Percentiles rank a stretch among this genome's conserved stretches.
phyloP scores from a whole-genome alignment of 2,888 invertebrate genomes.

The Clunio marinus region DNA sequence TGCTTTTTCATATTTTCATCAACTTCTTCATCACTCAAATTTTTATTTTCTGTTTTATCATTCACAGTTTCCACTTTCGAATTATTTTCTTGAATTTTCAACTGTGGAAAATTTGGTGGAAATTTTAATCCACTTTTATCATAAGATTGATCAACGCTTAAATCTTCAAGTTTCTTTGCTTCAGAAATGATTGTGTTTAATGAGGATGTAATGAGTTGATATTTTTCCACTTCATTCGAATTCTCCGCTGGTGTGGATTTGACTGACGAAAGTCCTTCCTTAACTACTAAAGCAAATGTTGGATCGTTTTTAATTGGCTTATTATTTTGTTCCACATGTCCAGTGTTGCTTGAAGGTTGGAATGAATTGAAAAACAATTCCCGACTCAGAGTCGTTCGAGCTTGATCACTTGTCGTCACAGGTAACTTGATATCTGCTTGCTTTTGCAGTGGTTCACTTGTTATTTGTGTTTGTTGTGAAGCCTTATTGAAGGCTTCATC shows the following conservation, averaged over 20 bases:
- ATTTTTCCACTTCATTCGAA: constrained; percentile 27
- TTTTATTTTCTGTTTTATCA: not conserved
- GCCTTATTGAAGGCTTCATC: constrained; percentile 19
- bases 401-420: not conserved
- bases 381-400: constrained; percentile 4
- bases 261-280: not conserved
- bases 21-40: not conserved
- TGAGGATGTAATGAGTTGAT: constrained; percentile 14
- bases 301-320: not conserved
- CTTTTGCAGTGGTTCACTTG: not conserved
- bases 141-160: too few species aligned
- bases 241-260: not conserved
- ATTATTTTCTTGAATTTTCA: constrained; percentile 11
- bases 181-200: constrained; percentile 22
- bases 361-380: constrained; percentile 19
- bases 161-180: constrained; percentile 17
- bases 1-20: constrained; percentile 1
- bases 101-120: constrained; percentile 4
- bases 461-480: constrained; percentile 9
- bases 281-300: not conserved
- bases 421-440: constrained; percentile 34
- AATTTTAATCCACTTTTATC: not conserved
- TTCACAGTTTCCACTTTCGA: not conserved
- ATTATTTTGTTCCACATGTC: not conserved
- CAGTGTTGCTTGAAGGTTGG: not conserved